Conservation (phyloP, 2,888 invertebrate genomes). For the Torymus aiolomorphi region DNA sequence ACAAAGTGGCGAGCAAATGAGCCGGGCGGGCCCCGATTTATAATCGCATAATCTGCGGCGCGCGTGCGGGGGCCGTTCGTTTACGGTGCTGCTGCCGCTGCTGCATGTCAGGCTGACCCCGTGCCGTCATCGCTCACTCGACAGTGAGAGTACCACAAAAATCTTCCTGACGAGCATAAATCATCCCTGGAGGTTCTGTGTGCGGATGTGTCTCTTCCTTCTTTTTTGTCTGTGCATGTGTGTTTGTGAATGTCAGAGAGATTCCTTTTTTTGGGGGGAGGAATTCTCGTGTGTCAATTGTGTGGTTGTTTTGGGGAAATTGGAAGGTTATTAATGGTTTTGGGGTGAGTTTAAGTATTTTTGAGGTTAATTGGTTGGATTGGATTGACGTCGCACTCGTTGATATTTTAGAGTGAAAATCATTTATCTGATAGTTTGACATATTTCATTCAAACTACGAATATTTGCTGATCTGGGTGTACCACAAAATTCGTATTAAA, state of each 20-base stretch:
- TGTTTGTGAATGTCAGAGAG: too few relatives aligned
- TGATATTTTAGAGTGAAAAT: too few relatives aligned
- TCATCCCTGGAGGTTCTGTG: slow-evolving; percentile 6
- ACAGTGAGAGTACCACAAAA: slow-evolving; percentile 28
- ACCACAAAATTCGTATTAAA: too few relatives aligned
- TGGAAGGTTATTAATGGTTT: background rate
- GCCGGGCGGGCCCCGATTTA: slow-evolving; percentile 29
- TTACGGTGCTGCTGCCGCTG: slow-evolving; percentile 14
- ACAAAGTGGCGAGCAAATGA: slow-evolving; percentile 32
- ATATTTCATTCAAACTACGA: too few relatives aligned
- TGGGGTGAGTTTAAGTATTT: background rate
- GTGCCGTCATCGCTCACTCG: slow-evolving; percentile 42
- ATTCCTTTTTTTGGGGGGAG: background rate
- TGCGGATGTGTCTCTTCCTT: background rate
- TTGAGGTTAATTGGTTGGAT: too few relatives aligned
- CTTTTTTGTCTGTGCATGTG: background rate
- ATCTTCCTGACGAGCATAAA: slow-evolving; percentile 26
- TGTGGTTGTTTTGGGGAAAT: background rate
- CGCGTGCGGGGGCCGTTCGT: slow-evolving; percentile 10
- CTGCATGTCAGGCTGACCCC: slow-evolving; percentile 7
- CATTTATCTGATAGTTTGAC: too few relatives aligned
- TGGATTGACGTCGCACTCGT: too few relatives aligned
- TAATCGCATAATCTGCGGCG: slow-evolving; percentile 40
- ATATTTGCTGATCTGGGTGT: too few relatives aligned
- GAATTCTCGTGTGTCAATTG: background rate